A percentile compares a stretch with the other conserved stretches of the same genome.
phyloP scores from a whole-genome alignment of 2,113 vertebrate species.

The Harpagus bidentatus region DNA sequence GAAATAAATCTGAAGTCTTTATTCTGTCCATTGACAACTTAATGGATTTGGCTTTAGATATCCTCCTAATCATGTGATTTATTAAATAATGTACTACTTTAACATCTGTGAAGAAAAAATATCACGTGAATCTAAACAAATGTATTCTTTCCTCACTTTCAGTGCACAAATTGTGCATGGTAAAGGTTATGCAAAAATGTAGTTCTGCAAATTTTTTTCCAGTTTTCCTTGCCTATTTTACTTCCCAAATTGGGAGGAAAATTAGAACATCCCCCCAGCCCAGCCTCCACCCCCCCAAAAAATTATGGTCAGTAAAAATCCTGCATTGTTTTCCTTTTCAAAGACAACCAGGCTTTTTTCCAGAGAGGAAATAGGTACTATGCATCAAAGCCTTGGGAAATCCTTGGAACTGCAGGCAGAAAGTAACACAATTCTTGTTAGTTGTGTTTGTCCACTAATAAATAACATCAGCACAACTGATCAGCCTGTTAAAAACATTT shows the following conservation, averaged over 20 bases:
- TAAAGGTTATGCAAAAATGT: neutral
- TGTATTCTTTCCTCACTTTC: rapidly evolving
- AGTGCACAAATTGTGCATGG: neutral
- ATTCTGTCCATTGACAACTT: neutral
- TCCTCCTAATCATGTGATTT: neutral
- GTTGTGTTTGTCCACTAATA: neutral
- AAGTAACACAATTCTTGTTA: neutral
- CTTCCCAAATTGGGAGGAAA: neutral
- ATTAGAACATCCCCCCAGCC: neutral
- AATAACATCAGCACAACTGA: neutral
- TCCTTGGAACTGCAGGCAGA: neutral
- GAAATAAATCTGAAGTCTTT: neutral
- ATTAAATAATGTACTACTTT: neutral
- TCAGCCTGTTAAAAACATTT: neutral
- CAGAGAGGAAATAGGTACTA: neutral
- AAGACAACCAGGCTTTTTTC: neutral
- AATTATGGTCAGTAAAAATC: neutral
- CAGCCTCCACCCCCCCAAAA: no score
- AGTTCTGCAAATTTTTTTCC: neutral
- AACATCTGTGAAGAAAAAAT: neutral
- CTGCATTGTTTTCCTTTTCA: neutral
- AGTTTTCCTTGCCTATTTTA: neutral
- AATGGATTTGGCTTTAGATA: neutral
- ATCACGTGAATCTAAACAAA: neutral
- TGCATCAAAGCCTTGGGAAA: neutral